Evolutionary conservation across 2,888 invertebrate species (phyloP).

Genomic region (Aricia artaxerxes): DNA sequence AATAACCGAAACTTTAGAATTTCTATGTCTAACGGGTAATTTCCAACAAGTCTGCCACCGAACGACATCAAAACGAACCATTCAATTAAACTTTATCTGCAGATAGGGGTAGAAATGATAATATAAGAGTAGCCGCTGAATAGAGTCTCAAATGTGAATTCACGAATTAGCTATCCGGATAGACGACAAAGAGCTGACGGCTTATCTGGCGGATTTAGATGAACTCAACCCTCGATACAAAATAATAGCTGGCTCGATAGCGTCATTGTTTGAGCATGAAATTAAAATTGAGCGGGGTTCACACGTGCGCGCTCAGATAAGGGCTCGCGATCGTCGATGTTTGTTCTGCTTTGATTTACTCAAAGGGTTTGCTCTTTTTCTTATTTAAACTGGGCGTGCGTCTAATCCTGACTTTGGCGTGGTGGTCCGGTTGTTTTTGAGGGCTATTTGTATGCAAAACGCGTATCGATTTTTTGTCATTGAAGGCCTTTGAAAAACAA

Average conservation of each 20-base stretch:
- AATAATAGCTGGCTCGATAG: slow-evolving; percentile 78
- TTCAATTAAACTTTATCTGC: slow-evolving; percentile 22
- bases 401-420: slow-evolving; percentile 19
- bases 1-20: slow-evolving; percentile 6
- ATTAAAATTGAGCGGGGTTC: slow-evolving; percentile 80
- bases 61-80: slow-evolving; percentile 20
- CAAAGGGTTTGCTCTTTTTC: slow-evolving; percentile 73
- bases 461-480: not conserved
- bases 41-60: slow-evolving; percentile 12
- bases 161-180: slow-evolving; percentile 72
- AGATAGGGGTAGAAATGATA: slow-evolving; percentile 50
- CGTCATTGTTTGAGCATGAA: slow-evolving; percentile 81
- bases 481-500: not conserved
- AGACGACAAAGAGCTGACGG: slow-evolving; percentile 71
- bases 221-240: slow-evolving; percentile 77
- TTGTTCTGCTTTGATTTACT: slow-evolving; percentile 66
- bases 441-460: not conserved
- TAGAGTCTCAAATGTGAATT: slow-evolving; percentile 42
- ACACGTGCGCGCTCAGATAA: slow-evolving; percentile 79
- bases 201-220: slow-evolving; percentile 78
- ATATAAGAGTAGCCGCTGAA: slow-evolving; percentile 54
- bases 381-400: slow-evolving; percentile 52
- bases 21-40: not conserved
- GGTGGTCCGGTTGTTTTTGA: slow-evolving; percentile 7
- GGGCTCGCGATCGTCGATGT: slow-evolving; percentile 62